These are phyloP conservation scores for Papilio aristodemus DNA, from an alignment of 1,140 invertebrate genomes.

Conservation along the genomic window DNA sequence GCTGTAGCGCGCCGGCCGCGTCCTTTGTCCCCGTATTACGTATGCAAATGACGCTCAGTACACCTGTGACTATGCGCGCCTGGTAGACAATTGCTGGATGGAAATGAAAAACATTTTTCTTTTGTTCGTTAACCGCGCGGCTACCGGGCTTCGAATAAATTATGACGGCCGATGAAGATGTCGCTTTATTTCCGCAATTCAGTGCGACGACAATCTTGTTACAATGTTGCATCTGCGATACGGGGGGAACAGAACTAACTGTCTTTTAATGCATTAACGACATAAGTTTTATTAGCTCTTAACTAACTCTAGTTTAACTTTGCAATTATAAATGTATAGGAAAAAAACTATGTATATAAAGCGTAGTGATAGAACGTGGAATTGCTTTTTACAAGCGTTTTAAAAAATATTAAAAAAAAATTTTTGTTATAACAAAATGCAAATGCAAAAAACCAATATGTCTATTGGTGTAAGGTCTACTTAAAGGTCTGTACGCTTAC, in stretches of 20 bases:
- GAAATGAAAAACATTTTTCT: slow-evolving; percentile 63
- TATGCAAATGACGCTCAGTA: slow-evolving; percentile 67
- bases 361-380: not conserved
- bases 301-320: not conserved
- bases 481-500: not conserved
- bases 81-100: slow-evolving; percentile 68
- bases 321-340: too few species aligned
- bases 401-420: not conserved
- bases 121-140: slow-evolving; percentile 43
- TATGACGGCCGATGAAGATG: not conserved
- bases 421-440: not conserved
- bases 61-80: slow-evolving; percentile 69
- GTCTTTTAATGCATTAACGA: not conserved
- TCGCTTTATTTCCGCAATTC: slow-evolving; percentile 3
- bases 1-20: slow-evolving; percentile 50
- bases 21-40: slow-evolving; percentile 70
- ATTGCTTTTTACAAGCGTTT: not conserved
- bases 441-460: not conserved
- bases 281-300: not conserved
- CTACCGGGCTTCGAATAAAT: slow-evolving; percentile 38
- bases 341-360: too few species aligned
- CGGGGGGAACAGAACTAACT: not conserved
- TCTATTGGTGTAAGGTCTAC: not conserved
- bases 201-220: not conserved
- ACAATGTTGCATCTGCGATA: not conserved